These are phyloP conservation scores for Euura saliciscinereae DNA, from an alignment of 1,140 invertebrate species.

Conservation along the genomic window DNA sequence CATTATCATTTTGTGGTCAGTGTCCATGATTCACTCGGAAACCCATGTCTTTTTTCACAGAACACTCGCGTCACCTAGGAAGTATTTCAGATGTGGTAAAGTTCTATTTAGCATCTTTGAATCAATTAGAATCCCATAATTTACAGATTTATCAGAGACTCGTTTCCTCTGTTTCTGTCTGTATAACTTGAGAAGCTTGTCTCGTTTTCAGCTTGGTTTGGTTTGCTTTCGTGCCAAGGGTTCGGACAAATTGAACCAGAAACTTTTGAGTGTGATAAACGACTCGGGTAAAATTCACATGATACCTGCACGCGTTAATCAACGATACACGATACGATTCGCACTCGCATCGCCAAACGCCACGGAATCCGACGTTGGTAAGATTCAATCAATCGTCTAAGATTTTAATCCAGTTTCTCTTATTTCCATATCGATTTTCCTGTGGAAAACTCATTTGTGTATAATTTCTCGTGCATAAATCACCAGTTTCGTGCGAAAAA, in stretches of 20 bases:
- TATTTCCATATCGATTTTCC: slow-evolving; percentile 4
- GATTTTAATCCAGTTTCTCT: not conserved
- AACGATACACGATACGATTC: slow-evolving; percentile 92
- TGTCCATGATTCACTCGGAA: too few relatives aligned
- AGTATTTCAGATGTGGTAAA: too few relatives aligned
- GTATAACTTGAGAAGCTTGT: too few relatives aligned
- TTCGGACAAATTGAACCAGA: slow-evolving; percentile 90
- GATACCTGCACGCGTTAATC: slow-evolving; percentile 92
- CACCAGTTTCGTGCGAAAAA: too few relatives aligned
- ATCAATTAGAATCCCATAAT: too few relatives aligned
- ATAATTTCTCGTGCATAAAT: too few relatives aligned
- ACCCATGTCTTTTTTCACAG: too few relatives aligned
- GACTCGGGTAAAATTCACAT: slow-evolving; percentile 96
- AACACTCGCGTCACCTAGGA: too few relatives aligned
- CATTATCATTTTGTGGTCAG: too few relatives aligned
- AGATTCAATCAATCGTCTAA: slow-evolving; percentile 31
- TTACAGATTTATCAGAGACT: too few relatives aligned
- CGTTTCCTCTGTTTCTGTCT: too few relatives aligned
- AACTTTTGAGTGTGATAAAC: slow-evolving; percentile 92
- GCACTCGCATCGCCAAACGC: slow-evolving; percentile 94
- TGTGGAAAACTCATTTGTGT: not conserved
- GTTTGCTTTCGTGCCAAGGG: slow-evolving; percentile 88
- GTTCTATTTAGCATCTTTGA: too few relatives aligned
- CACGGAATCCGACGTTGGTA: slow-evolving; percentile 85
- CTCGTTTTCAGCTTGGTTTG: slow-evolving; percentile 71